Base-by-base conservation (phyloP, 1,140 invertebrate species). In the Leptopilina clavipes region DNA sequence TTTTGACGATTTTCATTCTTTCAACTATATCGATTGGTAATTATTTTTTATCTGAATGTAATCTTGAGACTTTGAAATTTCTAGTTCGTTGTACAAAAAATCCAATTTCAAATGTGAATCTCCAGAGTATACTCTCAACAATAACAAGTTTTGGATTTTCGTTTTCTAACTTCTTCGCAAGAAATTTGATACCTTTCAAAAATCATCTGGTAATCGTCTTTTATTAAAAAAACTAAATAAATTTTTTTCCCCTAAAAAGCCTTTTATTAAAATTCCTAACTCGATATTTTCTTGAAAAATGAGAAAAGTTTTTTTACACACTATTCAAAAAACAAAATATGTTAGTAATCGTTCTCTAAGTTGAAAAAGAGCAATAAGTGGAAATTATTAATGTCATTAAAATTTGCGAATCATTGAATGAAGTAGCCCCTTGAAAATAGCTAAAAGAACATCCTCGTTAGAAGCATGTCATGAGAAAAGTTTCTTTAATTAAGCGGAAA, bases 401-500 rank as follows among this genome's bases (percentile, higher is more conserved):
- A 52, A n/a, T 48, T n/a, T 48, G 5, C 12, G 45, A n/a, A 48
- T 14, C 14, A 5, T 48, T 48, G 3, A 14, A 48, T 48, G 3
- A 14, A 14, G 45, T 3, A 14, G 3, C 14, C 45, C 14, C 14
- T 14, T 48, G 45, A 14, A 12, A 48, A 48, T n/a, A 14, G 12
- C 3, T 14, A 48, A 14, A 52, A 17, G 48, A 52, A 52, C 14
- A n/a, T 17, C 1, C 12, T 52, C 48, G 48, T 5, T n/a, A 48
- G 37, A 48, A 52, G 3, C 48, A 17, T 52, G 48, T 52, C 48
- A n/a, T 52, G 48, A 52, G 2, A 52, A 52, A 52, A 52, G 48
- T 52, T 52, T 17, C 48, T 52, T 52, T 52, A 52, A 52, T 52
- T 52, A 52, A 52, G 48, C n/a, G 14, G 14, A 52, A 52, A 52